Base-by-base conservation (phyloP, 2,888 invertebrate species). In the Nipponacmea schrenckii region DNA sequence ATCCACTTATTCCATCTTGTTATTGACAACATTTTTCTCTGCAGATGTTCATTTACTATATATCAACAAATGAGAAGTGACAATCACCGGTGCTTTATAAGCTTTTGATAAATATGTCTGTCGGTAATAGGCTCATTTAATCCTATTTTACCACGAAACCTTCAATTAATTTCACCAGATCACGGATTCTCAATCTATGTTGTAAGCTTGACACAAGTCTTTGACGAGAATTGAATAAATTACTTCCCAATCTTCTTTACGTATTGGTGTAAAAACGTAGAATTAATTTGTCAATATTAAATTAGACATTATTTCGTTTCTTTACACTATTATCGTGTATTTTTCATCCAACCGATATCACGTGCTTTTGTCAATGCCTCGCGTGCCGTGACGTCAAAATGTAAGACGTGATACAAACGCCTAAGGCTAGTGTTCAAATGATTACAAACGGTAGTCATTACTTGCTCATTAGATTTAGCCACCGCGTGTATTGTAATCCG, bases 401-500 rank as follows among this genome's bases (percentile, higher is more conserved):
- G 31, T 27, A 69, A 62, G 56, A 63, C 63, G 63, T 45, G 44
- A 62, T 48, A 63, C 62, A 48, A 24, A 63, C 63, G 68, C 68
- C 68, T 39, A 24, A 45, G 68, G 68, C 63, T 45, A 69, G 44
- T 31, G 68, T 69, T 69, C 63, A 69, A 69, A 69, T 69, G 68
- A 69, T 69, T 69, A 69, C 68, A 70, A 70, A 70, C 70, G 70
- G 65, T 66, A 56, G 70, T 66, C 70, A 70, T 70, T 70, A 65
- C 56, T 65, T 27, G 62, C 65, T 70, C 70, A 66, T 70, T 65
- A 70, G 66, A 64, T 70, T 66, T 48, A 65, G 65, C 20, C 56
- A 50, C 65, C 70, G 64, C 70, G 70, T 70, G 70, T 44, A 65
- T 66, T 39, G 70, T 70, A 70, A 70, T 70, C 65, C 70, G 70